Percentiles rank a stretch among this genome's conserved stretches.
Conservation (phyloP, 2,888 invertebrate species). For the Drosophila kuntzei region DNA sequence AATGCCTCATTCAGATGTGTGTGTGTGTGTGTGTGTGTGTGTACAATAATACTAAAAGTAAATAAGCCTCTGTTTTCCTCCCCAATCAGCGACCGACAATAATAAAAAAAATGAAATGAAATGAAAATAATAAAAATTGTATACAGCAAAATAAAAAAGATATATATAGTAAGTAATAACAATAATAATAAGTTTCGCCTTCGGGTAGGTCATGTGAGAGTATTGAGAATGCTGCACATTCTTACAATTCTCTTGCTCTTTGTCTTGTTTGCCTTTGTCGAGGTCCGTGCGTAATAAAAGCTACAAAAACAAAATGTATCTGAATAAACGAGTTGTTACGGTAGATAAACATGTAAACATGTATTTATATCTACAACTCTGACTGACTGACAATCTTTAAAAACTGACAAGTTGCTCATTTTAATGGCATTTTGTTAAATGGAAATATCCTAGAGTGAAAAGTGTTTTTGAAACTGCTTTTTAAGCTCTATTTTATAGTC, state of each 20-base stretch:
- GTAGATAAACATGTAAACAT: slow-evolving; percentile 4
- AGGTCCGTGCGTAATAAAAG: slow-evolving; percentile 63
- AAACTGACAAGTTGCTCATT: neutral
- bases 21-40: slow-evolving; percentile 57
- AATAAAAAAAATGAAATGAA: slow-evolving; percentile 48
- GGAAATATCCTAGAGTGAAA: neutral
- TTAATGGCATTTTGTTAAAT: neutral
- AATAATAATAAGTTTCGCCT: slow-evolving; percentile 83
- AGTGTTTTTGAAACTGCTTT: neutral
- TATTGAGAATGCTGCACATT: slow-evolving; percentile 60
- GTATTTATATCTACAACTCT: neutral
- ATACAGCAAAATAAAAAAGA: slow-evolving; percentile 39
- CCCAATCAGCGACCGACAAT: slow-evolving; percentile 45
- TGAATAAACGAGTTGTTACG: slow-evolving; percentile 15
- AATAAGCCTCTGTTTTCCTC: slow-evolving; percentile 47
- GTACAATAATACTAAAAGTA: slow-evolving; percentile 66
- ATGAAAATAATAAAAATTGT: slow-evolving; percentile 48
- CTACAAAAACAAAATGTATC: slow-evolving; percentile 62
- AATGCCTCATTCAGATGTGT: slow-evolving; percentile 63
- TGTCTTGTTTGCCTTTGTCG: slow-evolving; percentile 35
- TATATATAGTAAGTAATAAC: slow-evolving; percentile 46
- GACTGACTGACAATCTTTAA: neutral
- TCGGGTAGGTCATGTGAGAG: slow-evolving; percentile 79
- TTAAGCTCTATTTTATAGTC: no score
- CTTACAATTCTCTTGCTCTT: slow-evolving; percentile 35